Evolutionary conservation across 2,888 invertebrate species (phyloP), one percentile per base, ranked within the genome.

Genomic region (Conus canariensis): DNA sequence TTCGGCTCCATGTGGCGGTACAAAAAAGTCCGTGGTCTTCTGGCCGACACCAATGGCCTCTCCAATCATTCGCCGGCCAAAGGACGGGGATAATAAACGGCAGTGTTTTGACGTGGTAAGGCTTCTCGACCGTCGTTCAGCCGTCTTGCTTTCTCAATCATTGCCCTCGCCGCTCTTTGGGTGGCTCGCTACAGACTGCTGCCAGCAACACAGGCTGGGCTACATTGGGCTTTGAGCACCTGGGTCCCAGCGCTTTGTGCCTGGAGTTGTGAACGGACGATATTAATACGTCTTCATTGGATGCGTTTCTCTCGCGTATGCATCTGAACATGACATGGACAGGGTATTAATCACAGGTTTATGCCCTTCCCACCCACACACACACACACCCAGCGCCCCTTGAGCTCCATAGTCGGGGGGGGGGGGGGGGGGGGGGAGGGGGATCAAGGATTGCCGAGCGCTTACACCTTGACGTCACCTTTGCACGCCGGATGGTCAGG

Each of bases 11-110:
- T 16, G 74, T 58, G 87, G n/a, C 22, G 16, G 74, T 58, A 87
- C 87, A 87, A 87, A 70, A 64, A 87, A 87, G 58, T 74, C 87
- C n/a, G 25, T 86, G 59, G 64, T 86, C 67, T 59, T 45, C 45
- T 59, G n/a, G 16, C 67, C n/a, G 67, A 86, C 86, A 64, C 30
- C 86, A 60, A 86, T 30, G 30, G 64, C 64, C 67, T 30, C 67
- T 67, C 86, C 86, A 86, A 86, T 86, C 86, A 86, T 67, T 60
- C 12, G n/a, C 67, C 77, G 45, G 87, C 56, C 77, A 87, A 87
- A 74, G 87, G 70, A 74, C 58, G 25, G 70, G 70, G 59, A 74
- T 87, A 87, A 74, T 87, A 87, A 87, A 87, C 74, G 59, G 59
- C 74, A 77, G 74, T 87, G 64, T 77, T 77, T 77, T 58, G n/a